Base-by-base conservation (phyloP, 2,888 invertebrate genomes). In the Tinea pellionella region DNA sequence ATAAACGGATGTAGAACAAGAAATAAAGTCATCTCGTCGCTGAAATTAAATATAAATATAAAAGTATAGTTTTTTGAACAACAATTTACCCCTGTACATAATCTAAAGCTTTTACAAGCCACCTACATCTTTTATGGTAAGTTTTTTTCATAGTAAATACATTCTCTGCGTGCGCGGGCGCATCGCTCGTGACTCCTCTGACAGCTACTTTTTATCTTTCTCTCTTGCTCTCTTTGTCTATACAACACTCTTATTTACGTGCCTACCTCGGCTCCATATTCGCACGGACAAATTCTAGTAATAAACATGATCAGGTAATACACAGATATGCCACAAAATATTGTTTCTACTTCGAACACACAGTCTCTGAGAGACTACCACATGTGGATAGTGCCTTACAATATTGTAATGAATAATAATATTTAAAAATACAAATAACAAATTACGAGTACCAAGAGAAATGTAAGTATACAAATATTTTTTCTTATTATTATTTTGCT, bases 151-250 rank as follows among this genome's bases (percentile, higher is more conserved):
- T 57, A 16, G 57, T 57, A 57, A 57, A 30, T 57, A 15, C 57
- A 15, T 15, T 32, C 57, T 19, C 18, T 24, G 24, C 55, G 41
- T 59, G 59, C 65, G 59, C 63, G 58, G 53, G 57, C 43, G 66
- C 59, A 47, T 43, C 59, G 57, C 68, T 84, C 86, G 86, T 86
- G 86, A 86, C 85, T 71, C 63, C 69, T 70, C 78, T 84, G 86
- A 84, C 86, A 84, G 86, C 85, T 82, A 81, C 84, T 85, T 84
- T 80, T 83, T 84, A 78, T 80, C 73, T 67, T 66, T 68, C 61
- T 37, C 69, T 71, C 70, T 75, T 24, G 15, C 60, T 60, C 76
- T 78, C 81, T 85, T 83, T 84, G 84, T 83, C 81, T 80, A 81
- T 59, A 58, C 42, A 57, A 60, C 24, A 24, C 79, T 76, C 77